phyloP scores from a whole-genome alignment of 2,888 invertebrate species.

The Cheilosia soror region DNA sequence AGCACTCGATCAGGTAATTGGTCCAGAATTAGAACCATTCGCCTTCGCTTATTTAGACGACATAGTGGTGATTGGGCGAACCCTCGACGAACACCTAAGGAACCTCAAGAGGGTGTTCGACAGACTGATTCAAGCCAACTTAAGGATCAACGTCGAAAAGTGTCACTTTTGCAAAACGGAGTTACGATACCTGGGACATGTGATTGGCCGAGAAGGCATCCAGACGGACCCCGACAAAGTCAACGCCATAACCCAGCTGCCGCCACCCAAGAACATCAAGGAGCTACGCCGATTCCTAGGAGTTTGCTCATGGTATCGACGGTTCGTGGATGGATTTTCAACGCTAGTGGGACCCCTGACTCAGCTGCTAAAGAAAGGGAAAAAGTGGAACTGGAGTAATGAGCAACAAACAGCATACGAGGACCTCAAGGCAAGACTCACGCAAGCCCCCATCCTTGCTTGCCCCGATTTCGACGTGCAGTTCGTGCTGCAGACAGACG shows the following conservation, averaged over 20 bases:
- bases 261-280: neutral
- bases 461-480: too few species aligned
- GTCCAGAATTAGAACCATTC: neutral
- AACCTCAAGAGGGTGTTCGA: neutral
- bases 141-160: neutral
- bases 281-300: neutral
- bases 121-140: neutral
- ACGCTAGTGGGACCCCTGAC: neutral
- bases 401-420: neutral
- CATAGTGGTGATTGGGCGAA: neutral
- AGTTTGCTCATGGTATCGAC: constrained; percentile 1
- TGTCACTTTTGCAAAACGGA: neutral
- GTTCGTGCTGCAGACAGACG: neutral
- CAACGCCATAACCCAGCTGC: neutral
- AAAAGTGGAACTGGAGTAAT: neutral
- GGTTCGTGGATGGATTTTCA: neutral
- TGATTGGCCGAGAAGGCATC: neutral
- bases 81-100: neutral
- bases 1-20: neutral
- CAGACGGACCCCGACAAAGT: neutral
- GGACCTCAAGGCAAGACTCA: neutral
- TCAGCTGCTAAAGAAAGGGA: neutral
- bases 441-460: too few species aligned
- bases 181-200: neutral
- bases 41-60: neutral